Evolutionary conservation across 2,888 invertebrate genomes (phyloP).

Genomic region (Phortica magna): DNA sequence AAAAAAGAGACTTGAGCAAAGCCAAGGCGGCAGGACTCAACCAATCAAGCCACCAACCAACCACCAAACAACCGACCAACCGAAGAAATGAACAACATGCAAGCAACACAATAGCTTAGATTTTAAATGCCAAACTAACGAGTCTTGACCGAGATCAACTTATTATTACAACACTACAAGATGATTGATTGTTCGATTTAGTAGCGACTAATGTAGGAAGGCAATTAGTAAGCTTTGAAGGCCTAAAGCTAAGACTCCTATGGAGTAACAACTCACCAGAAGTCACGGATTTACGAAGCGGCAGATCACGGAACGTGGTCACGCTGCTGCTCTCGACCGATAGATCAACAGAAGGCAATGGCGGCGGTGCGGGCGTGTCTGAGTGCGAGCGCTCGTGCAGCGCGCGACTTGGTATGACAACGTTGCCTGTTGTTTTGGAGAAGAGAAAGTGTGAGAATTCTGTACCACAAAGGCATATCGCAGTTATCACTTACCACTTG

Average conservation of each 20-base stretch:
- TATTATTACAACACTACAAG: not conserved
- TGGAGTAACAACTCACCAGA: slow-evolving; percentile 80
- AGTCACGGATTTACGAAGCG: slow-evolving; percentile 88
- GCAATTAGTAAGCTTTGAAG: no score
- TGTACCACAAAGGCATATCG: not conserved
- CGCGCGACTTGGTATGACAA: slow-evolving; percentile 72
- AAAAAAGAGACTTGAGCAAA: no score
- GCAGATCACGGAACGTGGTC: slow-evolving; percentile 93
- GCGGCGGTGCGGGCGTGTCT: slow-evolving; percentile 86
- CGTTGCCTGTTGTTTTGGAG: slow-evolving; percentile 52
- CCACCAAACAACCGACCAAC: not conserved
- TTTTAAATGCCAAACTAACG: not conserved
- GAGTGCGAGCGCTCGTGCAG: slow-evolving; percentile 94
- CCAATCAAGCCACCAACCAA: not conserved
- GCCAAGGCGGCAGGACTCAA: no score
- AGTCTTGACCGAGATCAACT: not conserved
- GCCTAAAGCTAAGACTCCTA: not conserved
- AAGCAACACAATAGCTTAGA: not conserved
- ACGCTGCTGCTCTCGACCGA: slow-evolving; percentile 97
- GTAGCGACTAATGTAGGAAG: not conserved
- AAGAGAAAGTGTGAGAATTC: not conserved
- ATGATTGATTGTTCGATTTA: not conserved
- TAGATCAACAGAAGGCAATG: slow-evolving; percentile 90
- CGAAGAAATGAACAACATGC: not conserved
- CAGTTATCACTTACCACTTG: slow-evolving; percentile 76